Evolutionary conservation across 1,140 invertebrate genomes (phyloP).

Genomic region (Apolygus lucorum): DNA sequence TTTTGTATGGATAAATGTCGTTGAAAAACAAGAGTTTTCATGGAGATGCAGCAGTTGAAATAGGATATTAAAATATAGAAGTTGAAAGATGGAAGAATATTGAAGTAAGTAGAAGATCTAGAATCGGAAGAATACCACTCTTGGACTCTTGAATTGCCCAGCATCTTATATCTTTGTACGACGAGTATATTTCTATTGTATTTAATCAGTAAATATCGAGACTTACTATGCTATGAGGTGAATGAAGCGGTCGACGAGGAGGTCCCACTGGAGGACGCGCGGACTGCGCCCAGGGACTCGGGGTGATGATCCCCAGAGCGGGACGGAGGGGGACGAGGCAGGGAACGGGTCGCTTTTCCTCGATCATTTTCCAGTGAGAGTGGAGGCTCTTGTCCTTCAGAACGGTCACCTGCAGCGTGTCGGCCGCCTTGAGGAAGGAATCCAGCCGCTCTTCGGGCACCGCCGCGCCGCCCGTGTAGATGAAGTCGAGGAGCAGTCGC

Average conservation of each 20-base stretch:
- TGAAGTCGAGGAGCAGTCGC: constrained; percentile 48
- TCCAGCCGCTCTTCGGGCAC: constrained; percentile 46
- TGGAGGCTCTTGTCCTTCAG: constrained; percentile 39
- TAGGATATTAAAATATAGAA: no score
- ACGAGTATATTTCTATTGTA: no score
- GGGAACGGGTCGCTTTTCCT: constrained; percentile 16
- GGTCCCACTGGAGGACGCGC: constrained; percentile 29
- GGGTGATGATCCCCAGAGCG: constrained; percentile 31
- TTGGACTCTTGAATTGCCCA: no score
- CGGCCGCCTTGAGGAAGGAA: constrained; percentile 47
- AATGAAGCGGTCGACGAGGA: constrained; percentile 22
- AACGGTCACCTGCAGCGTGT: constrained; percentile 46
- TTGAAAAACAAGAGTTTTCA: no score
- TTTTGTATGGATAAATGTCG: no score
- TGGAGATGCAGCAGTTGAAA: no score
- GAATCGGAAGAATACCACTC: no score
- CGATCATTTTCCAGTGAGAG: constrained; percentile 13
- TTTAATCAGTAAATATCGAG: no score
- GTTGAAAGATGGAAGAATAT: no score
- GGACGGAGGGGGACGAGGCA: constrained; percentile 10
- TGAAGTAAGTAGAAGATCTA: no score
- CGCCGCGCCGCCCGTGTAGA: constrained; percentile 50
- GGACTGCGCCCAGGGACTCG: constrained; percentile 33
- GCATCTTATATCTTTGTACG: no score
- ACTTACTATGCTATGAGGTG: constrained; percentile 2